These are phyloP conservation scores for Alces alces DNA, from an alignment of 2,113 vertebrate species.

Conservation along the genomic window DNA sequence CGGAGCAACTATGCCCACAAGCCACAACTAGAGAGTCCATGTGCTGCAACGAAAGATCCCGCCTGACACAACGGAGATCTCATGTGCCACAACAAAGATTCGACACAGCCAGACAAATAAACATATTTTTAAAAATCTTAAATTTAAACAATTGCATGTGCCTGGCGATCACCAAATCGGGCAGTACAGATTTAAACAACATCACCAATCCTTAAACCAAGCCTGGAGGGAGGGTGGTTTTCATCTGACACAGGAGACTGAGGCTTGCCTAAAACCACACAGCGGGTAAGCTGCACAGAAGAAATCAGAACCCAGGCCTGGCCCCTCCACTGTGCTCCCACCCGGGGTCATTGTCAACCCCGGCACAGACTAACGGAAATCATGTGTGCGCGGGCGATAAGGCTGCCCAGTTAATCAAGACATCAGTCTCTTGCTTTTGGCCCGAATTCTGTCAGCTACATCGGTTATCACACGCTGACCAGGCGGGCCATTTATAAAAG, in stretches of 20 bases:
- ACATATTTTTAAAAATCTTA: background rate
- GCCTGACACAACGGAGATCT: background rate
- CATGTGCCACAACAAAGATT: rapidly evolving
- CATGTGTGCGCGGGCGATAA: background rate
- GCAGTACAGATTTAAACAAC: background rate
- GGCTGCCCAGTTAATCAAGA: slow-evolving; percentile 38
- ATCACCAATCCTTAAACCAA: background rate
- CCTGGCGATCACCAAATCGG: background rate
- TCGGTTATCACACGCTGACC: slow-evolving; percentile 25
- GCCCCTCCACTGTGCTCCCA: background rate
- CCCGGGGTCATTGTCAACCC: background rate
- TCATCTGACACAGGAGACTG: background rate
- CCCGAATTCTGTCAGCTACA: background rate
- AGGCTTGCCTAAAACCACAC: background rate
- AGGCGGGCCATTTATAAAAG: slow-evolving; percentile 30
- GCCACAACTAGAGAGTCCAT: background rate
- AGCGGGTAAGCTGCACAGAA: background rate
- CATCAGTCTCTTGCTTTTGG: slow-evolving; percentile 22
- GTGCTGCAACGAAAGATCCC: background rate
- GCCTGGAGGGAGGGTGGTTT: no score
- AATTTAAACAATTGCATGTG: background rate
- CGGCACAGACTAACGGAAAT: slow-evolving; percentile 10
- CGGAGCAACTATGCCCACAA: background rate
- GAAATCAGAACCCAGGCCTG: background rate
- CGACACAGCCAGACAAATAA: background rate